Evolutionary conservation across 2,113 vertebrate species (phyloP), one percentile per base, ranked within the genome.

Genomic region (Emydura subglobosa): DNA sequence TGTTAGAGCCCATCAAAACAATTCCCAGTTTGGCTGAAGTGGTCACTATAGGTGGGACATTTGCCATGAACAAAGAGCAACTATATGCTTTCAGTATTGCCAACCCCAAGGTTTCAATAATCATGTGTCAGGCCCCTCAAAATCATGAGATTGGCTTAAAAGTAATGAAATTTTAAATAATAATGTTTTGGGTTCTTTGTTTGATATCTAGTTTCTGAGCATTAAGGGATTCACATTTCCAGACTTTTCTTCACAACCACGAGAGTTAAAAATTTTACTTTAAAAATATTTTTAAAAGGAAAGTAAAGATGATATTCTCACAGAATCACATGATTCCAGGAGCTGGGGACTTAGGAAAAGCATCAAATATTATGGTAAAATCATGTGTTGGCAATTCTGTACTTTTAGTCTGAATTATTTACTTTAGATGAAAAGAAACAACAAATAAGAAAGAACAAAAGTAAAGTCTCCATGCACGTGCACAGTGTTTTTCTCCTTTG

Each of bases 391-490:
- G 21, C 39, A 55, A 53, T 42, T 27, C 8, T 90, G 82, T 92
- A 19, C 39, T 55, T 55, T 55, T 4, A 6, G 2, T 9, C 29
- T 39, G 19, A 82, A 82, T 82, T 90, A 14, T 82, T 90, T 82
- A 29, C 84, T 82, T 14, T 65, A 90, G 34, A 10, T n/a, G 81
- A 59, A 10, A 10, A 21, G 39, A 54, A 57, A 57, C 72, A 22
- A 10, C 39, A n/a, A 59, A 59, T 0, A 3, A 14, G 4, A 19
- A 3, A 1, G 54, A 55, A 55, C 9, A 2, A 55, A 55, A 55
- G 9, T 55, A 55, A 55, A 55, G 24, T 55, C 54, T 55, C 24
- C 54, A 25, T 25, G 54, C 24, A 55, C 19, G 29, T 1, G 47
- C 5, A 21, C 6, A 1, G 0, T 8, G 24, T 94, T 89, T 90